Evolutionary conservation across 2,888 invertebrate species (phyloP), one percentile per base, ranked within the genome.

Genomic region (Drosophila mimica): DNA sequence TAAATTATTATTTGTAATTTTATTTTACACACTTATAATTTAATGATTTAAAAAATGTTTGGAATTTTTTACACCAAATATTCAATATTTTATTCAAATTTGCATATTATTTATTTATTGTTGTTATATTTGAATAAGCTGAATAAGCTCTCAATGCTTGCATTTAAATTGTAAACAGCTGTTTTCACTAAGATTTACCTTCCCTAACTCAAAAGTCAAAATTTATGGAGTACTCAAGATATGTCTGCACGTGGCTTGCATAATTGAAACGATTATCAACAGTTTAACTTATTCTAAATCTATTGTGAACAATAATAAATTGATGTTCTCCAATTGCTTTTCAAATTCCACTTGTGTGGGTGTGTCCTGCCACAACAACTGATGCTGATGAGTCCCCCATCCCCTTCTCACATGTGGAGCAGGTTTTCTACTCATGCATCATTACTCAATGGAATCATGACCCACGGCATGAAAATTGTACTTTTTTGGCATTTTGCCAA

Each of bases 401-500:
- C 30, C 56, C 25, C 53, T 7, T 13, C 28, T 49, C 8, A 38
- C 30, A 54, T 9, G 4, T 34, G 6, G 2, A 13, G 20, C 25
- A 25, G 13, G 30, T 15, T 15, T 40, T 15, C 20, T 40, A 52
- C 34, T 30, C 30, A 28, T 25, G 15, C 30, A 30, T 33, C 51
- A 48, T 57, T 25, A 38, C 46, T 52, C 20, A 51, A 28, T 61
- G 40, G 48, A 63, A 73, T 56, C 64, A 58, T 59, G 31, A 59
- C 60, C 31, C 43, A 68, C 43, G 51, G 53, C 70, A 74, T 77
- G 69, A 63, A 75, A 76, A 80, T 68, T 61, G 28, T 51, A 43
- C 34, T 51, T 57, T 51, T 66, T 46, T 77, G 72, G 79, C 69
- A 66, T 54, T 53, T 34, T 62, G 84, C 82, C 79, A 79, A 62